These are phyloP conservation scores for Myotis planiceps DNA, from an alignment of 2,797 vertebrate genomes.

Conservation along the genomic window DNA sequence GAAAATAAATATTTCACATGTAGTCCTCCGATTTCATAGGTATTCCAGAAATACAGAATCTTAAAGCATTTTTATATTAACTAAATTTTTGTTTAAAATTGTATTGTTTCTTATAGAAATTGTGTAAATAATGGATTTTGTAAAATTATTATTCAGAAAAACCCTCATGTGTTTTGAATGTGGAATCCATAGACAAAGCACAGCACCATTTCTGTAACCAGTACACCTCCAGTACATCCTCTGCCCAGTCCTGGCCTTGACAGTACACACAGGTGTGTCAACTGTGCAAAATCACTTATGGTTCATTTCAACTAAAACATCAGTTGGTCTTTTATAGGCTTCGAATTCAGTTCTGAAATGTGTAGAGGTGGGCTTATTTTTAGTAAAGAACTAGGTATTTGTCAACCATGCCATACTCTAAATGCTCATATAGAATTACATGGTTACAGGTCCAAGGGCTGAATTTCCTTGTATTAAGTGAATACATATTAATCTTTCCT, in stretches of 20 bases:
- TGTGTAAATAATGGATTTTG: constrained; percentile 79
- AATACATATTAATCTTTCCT: constrained; percentile 78
- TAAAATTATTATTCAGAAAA: constrained; percentile 77
- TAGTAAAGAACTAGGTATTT: constrained; percentile 84
- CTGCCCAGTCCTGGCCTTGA: constrained; percentile 87
- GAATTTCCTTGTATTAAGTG: constrained; percentile 79
- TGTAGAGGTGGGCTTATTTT: constrained; percentile 86
- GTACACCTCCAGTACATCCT: constrained; percentile 85
- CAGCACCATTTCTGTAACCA: constrained; percentile 78
- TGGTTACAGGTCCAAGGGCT: constrained; percentile 78
- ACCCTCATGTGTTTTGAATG: constrained; percentile 67
- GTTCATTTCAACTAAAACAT: constrained; percentile 88
- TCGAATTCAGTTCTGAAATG: constrained; percentile 85
- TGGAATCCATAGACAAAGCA: constrained; percentile 81
- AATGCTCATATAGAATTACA: constrained; percentile 81
- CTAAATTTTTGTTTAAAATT: constrained; percentile 84
- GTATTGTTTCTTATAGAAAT: constrained; percentile 83
- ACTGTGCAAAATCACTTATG: constrained; percentile 88
- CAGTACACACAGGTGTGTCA: constrained; percentile 89
- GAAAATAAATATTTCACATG: constrained; percentile 85
- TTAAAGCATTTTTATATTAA: constrained; percentile 86
- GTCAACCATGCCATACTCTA: constrained; percentile 82
- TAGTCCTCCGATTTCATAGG: constrained; percentile 83
- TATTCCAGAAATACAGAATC: constrained; percentile 81
- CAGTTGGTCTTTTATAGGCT: constrained; percentile 88